These are phyloP conservation scores for Bothrops alternatus DNA, from an alignment of 2,797 vertebrate genomes.

Conservation along the genomic window DNA sequence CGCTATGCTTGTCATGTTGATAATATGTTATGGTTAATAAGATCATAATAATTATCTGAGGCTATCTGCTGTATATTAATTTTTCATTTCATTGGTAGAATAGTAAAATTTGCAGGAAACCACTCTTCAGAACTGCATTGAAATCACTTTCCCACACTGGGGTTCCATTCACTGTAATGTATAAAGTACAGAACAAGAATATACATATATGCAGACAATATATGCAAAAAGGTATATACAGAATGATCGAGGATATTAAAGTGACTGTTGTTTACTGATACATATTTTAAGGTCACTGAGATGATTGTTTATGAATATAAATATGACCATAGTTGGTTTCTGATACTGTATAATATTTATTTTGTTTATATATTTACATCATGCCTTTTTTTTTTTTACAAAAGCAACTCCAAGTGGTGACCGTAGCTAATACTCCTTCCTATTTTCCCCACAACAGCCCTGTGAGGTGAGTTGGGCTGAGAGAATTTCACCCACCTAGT, in stretches of 20 bases:
- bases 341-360: neutral
- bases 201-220: neutral
- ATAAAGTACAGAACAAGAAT: neutral
- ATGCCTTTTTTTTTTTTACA: neutral
- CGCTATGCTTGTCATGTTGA: conserved; percentile 5
- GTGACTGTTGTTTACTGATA: neutral
- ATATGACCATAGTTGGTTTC: neutral
- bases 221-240: neutral
- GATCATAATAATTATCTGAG: conserved; percentile 20
- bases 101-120: neutral
- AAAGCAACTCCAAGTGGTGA: neutral
- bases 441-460: neutral
- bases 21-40: conserved; percentile 36
- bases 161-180: neutral
- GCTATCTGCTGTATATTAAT: conserved; percentile 33
- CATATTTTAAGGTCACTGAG: neutral
- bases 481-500: neutral
- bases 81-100: conserved; percentile 13
- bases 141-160: neutral
- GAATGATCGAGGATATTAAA: neutral
- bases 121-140: conserved; percentile 4
- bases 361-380: neutral
- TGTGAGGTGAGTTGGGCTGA: neutral
- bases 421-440: neutral
- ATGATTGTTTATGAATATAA: neutral